These are phyloP conservation scores for Enhydra lutris DNA, from an alignment of 2,113 vertebrate species.

Conservation along the genomic window DNA sequence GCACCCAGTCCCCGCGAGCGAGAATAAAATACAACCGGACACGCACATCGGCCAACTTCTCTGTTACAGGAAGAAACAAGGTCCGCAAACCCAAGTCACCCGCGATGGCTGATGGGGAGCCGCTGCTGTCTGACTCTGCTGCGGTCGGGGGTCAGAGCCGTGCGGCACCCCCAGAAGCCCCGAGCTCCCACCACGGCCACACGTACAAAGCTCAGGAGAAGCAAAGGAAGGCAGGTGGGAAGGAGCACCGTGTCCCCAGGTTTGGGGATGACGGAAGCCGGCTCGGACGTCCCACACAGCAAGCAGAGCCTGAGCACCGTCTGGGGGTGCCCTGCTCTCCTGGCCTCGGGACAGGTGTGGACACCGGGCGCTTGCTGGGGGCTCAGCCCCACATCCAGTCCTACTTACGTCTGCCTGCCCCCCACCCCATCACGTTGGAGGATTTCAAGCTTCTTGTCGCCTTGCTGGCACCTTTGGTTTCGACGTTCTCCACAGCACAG, in stretches of 20 bases:
- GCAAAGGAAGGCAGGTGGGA: background rate
- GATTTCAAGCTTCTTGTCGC: background rate
- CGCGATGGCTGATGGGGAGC: accelerated
- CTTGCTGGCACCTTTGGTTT: background rate
- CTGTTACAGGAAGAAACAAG: too few species aligned
- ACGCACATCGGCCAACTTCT: accelerated
- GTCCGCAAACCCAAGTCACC: accelerated
- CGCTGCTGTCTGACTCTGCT: accelerated
- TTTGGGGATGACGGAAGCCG: background rate
- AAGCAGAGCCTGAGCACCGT: background rate
- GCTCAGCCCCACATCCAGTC: background rate
- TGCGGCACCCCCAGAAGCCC: background rate
- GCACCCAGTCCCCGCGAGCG: accelerated
- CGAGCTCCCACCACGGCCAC: background rate
- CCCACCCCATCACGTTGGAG: background rate
- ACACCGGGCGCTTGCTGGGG: accelerated
- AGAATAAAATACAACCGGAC: background rate
- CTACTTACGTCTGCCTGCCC: too few species aligned
- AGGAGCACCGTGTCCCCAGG: background rate
- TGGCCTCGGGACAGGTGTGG: background rate
- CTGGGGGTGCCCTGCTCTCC: background rate
- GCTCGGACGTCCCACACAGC: background rate
- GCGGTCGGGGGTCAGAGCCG: background rate
- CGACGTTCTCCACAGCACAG: background rate
- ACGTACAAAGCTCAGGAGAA: background rate